Base-by-base conservation (phyloP, 2,113 vertebrate species). In the Catagonus wagneri region DNA sequence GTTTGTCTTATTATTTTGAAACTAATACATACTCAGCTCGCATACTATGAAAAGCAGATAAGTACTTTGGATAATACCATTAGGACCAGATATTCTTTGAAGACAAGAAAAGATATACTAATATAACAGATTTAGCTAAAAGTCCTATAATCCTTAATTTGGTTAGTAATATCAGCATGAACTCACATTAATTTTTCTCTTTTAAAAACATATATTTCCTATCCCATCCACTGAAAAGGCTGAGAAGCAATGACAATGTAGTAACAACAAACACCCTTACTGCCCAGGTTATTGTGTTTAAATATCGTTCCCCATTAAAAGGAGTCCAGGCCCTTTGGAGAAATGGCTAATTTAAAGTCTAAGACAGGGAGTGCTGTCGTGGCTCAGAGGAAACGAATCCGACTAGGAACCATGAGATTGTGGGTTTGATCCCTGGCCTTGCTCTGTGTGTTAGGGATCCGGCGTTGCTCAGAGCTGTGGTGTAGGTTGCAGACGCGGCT, bases 1-100 rank as follows among this genome's bases (percentile, higher is more conserved):
- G 5, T 50, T 68, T 94, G 17, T 81, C 27, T 89, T 58, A 19
- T 78, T 85, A 60, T 92, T 96, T 81, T 94, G 61, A 94, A 96
- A 69, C 9, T 61, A 96, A 56, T 72, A 56, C 9, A 90, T 63
- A 75, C 7, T 39, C 63, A 83, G 52, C 27, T 78, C 63, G 74
- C 27, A 54, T 75, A 68, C 69, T 79, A 91, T 68, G 56, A 91
- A 93, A 96, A 60, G 39, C 56, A 58, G 56, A 27, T 78, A 90
- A 93, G 32, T 95, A 22, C 17, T 80, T 80, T 94, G 34, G 20
- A 56, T 83, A 68, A 27, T 83, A 65, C 84, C 36, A 58, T 93
- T 84, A 89, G 93, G 60, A 15, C 17, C 54, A 34, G 63, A 52
- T 36, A 29, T 50, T 69, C 87, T 89, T 63, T 80, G 5, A 90